A percentile compares a stretch with the other conserved stretches of the same genome.
These are phyloP conservation scores for Polyommatus iphigenia DNA, from an alignment of 2,888 invertebrate species.

Conservation along the genomic window DNA sequence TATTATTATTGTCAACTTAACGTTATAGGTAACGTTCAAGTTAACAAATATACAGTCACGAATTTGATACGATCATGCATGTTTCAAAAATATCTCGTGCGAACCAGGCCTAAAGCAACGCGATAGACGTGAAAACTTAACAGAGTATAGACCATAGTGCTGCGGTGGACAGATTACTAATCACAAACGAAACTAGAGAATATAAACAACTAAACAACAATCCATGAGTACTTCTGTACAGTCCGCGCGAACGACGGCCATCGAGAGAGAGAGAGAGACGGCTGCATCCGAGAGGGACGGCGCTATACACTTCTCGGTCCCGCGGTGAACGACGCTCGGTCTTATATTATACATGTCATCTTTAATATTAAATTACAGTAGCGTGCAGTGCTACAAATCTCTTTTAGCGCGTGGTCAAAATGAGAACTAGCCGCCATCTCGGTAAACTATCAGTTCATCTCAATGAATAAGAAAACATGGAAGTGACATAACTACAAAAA, in stretches of 20 bases:
- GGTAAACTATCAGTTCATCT: background rate
- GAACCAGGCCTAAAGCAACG: background rate
- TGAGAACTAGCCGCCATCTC: no score
- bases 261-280: conserved; percentile 20
- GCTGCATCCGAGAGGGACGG: background rate
- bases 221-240: conserved; percentile 4
- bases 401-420: background rate
- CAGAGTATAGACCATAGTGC: background rate
- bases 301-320: conserved; percentile 8
- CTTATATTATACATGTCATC: background rate
- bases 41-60: background rate
- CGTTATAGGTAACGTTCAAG: background rate
- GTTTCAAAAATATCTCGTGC: background rate
- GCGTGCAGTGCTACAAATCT: background rate
- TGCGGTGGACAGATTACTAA: background rate
- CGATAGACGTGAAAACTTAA: conserved; percentile 4
- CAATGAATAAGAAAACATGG: no score
- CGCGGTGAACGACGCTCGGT: background rate
- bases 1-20: background rate
- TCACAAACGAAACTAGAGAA: conserved; percentile 9
- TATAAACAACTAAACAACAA: conserved; percentile 24
- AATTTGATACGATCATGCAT: background rate
- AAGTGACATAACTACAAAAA: no score
- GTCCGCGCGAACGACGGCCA: background rate
- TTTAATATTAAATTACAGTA: background rate